These are phyloP conservation scores for Gorilla gorilla DNA, from an alignment of 2,113 vertebrate species.

Conservation along the genomic window DNA sequence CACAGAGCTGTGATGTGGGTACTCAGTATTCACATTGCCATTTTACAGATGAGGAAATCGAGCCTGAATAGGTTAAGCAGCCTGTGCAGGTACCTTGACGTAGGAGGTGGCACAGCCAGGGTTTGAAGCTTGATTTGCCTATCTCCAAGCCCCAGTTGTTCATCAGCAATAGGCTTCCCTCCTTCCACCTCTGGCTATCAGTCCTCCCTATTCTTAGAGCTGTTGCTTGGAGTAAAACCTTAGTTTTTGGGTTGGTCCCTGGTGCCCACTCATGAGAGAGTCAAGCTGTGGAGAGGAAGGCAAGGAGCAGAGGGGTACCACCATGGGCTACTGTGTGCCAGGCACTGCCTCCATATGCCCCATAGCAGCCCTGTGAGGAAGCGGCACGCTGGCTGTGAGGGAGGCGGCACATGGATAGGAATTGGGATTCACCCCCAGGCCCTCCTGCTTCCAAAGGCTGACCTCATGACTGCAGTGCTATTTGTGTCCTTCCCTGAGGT, in stretches of 20 bases:
- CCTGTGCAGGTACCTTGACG: background rate
- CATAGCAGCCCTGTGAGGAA: background rate
- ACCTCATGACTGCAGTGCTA: background rate
- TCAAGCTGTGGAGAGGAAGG: background rate
- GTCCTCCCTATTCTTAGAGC: background rate
- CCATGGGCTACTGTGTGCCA: background rate
- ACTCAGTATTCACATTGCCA: background rate
- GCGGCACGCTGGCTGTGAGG: background rate
- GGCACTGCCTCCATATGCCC: background rate
- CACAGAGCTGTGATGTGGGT: accelerated
- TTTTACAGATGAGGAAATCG: background rate
- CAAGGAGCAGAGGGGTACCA: too few species aligned
- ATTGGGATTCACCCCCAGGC: background rate
- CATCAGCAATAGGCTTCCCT: background rate
- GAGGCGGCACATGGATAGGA: background rate
- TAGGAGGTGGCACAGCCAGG: background rate
- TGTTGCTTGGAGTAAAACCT: background rate
- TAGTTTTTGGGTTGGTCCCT: background rate
- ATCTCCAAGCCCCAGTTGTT: background rate
- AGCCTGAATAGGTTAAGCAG: background rate
- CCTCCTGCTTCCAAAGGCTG: background rate
- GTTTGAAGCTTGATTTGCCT: background rate
- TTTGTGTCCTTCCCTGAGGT: background rate
- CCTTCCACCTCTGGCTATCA: background rate
- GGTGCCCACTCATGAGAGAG: background rate